Conservation (phyloP, 2,888 invertebrate genomes). For the Antheraea assamensis region DNA sequence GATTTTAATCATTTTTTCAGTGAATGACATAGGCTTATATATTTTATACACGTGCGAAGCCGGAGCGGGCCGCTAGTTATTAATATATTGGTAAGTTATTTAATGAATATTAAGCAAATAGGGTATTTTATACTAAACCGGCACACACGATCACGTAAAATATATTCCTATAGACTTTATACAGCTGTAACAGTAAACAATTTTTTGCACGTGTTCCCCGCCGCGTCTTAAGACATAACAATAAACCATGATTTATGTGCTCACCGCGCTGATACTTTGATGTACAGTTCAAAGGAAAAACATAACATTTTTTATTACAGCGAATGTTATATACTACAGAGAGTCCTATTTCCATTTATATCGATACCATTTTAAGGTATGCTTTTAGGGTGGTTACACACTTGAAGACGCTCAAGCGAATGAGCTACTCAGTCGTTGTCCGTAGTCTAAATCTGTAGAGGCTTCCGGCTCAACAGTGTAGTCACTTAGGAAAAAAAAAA, state of each 20-base stretch:
- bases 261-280: background rate
- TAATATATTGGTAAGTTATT: background rate
- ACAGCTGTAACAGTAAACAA: background rate
- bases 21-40: too few species aligned
- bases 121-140: background rate
- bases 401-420: background rate
- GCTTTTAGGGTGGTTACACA: background rate
- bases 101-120: background rate
- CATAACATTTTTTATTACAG: background rate
- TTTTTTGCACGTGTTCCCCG: background rate
- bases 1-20: too few species aligned
- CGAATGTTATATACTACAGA: background rate
- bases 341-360: background rate
- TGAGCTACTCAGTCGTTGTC: background rate
- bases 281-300: conserved; percentile 4
- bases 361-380: background rate
- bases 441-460: too few species aligned
- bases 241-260: conserved; percentile 10
- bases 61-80: too few species aligned
- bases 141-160: background rate
- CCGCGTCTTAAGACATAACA: background rate
- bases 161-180: background rate
- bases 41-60: too few species aligned
- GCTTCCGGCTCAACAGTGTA: too few species aligned
- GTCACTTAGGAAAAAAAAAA: too few species aligned